Evolutionary conservation across 2,888 invertebrate species (phyloP).

Genomic region (Criorhina ranunculi): DNA sequence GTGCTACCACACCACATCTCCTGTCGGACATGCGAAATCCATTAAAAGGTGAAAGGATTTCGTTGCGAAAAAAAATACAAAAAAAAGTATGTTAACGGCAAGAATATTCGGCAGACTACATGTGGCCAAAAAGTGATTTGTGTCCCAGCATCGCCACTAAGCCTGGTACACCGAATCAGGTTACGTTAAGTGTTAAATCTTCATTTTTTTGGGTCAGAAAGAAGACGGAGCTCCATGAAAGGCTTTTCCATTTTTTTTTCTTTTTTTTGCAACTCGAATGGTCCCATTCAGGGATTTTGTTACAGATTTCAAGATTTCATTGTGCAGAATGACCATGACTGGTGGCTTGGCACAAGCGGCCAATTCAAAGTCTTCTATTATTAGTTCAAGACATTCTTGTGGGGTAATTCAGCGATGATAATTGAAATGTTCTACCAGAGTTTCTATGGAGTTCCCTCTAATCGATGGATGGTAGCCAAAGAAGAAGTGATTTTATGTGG

Average conservation of each 20-base stretch:
- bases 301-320: conserved; percentile 66
- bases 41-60: conserved; percentile 74
- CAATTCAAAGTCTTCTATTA: conserved; percentile 63
- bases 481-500: conserved; percentile 37
- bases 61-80: conserved; percentile 2
- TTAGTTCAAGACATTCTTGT: conserved; percentile 64
- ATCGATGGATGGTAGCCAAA: conserved; percentile 9
- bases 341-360: conserved; percentile 44
- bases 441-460: conserved; percentile 32
- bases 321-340: conserved; percentile 40
- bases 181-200: conserved; percentile 66
- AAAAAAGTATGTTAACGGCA: conserved; percentile 46
- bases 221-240: conserved; percentile 32
- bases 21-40: conserved; percentile 58
- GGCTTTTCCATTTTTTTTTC: conserved; percentile 1
- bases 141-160: conserved; percentile 5
- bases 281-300: conserved; percentile 57
- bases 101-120: conserved; percentile 38
- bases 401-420: conserved; percentile 59
- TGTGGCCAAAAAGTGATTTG: conserved; percentile 44
- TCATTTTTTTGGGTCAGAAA: conserved; percentile 63
- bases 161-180: conserved; percentile 56
- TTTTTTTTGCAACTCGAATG: conserved; percentile 14
- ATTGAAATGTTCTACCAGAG: conserved; percentile 68
- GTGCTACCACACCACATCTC: background rate